phyloP scores from a whole-genome alignment of 2,888 invertebrate species.

The Dynastes hyllus region DNA sequence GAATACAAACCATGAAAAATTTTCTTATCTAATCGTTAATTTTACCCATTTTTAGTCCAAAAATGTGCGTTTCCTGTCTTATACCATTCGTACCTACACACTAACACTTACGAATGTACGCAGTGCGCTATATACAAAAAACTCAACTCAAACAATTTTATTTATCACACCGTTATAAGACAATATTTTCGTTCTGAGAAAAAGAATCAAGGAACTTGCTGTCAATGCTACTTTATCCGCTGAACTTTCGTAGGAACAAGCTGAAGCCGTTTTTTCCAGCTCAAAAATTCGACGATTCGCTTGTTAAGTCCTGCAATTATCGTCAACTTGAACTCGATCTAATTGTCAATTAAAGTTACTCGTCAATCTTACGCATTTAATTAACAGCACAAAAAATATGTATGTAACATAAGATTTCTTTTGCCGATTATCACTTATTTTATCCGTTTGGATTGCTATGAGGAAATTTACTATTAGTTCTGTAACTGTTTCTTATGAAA shows the following conservation, averaged over 20 bases:
- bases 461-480: too few relatives aligned
- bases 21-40: conserved; percentile 33
- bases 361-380: too few relatives aligned
- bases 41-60: too few relatives aligned
- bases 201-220: neutral
- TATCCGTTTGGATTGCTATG: too few relatives aligned
- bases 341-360: conserved; percentile 9
- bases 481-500: too few relatives aligned
- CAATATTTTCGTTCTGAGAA: conserved; percentile 24
- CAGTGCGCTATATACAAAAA: neutral
- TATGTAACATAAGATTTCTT: too few relatives aligned
- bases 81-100: neutral
- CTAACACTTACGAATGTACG: conserved; percentile 5
- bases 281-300: neutral
- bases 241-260: too few relatives aligned
- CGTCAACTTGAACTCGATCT: neutral
- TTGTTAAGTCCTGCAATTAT: conserved; percentile 2
- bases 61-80: conserved; percentile 33
- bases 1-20: conserved; percentile 15
- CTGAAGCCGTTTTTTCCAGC: neutral
- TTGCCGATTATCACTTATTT: too few relatives aligned
- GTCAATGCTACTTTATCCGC: neutral
- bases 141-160: conserved; percentile 12
- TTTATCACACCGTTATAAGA: neutral
- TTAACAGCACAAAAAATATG: too few relatives aligned